These are phyloP conservation scores for Trochalopteron elliotii DNA, from an alignment of 2,113 vertebrate species.

Conservation along the genomic window DNA sequence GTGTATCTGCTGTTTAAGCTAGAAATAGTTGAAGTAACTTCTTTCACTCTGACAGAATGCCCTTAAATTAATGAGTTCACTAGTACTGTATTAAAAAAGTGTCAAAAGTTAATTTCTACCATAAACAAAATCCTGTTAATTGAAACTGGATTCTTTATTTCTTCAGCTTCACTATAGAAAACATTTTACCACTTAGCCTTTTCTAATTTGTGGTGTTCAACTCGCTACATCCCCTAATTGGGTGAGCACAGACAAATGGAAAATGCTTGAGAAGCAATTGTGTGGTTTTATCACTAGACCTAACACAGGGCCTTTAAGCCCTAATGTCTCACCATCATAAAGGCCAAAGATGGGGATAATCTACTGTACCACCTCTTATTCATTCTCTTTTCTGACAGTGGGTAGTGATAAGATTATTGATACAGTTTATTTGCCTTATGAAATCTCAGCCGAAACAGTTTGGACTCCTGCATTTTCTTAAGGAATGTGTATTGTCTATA, in stretches of 20 bases:
- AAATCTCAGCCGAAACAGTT: background rate
- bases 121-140: background rate
- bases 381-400: background rate
- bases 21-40: background rate
- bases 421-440: background rate
- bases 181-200: background rate
- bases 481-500: background rate
- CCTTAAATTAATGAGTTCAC: slow-evolving; percentile 7
- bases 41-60: background rate
- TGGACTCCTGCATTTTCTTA: background rate
- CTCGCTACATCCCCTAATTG: background rate
- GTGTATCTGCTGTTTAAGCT: background rate
- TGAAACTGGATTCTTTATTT: background rate
- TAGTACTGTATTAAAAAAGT: background rate
- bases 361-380: background rate
- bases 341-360: background rate
- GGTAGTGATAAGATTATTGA: background rate
- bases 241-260: background rate
- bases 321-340: background rate
- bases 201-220: background rate
- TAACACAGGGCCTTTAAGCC: background rate
- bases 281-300: background rate
- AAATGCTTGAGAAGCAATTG: background rate
- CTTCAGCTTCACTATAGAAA: background rate
- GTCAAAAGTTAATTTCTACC: background rate